Base-by-base conservation (phyloP, 2,113 vertebrate genomes). In the Sitta europaea region DNA sequence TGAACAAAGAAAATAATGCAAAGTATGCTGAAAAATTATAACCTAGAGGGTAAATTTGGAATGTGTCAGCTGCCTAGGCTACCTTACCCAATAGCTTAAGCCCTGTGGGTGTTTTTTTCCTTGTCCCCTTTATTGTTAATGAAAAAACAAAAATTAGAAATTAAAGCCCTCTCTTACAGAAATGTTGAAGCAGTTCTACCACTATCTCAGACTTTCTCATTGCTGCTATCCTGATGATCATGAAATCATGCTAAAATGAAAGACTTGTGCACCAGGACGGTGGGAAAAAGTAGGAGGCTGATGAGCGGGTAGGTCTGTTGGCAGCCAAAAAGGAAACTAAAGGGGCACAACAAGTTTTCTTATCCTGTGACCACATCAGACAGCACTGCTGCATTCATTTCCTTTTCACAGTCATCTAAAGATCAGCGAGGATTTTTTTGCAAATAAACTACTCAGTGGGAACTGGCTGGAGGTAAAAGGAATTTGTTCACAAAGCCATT, bases 1-100 rank as follows among this genome's bases (percentile, higher is more conserved):
- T 53, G 9, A 18, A 48, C 33, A 62, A 19, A 42, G 11, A n/a
- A 67, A 76, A 8, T 33, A 21, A 33, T 18, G 18, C 6, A 40
- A 17, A 33, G 4, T 10, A 29, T 33, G 12, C 3, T 35, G 48
- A 73, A 27, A 9, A 55, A 25, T 4, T 1, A 43, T 7, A 73
- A 80, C 2, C 2, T 59, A 33, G 35, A 29, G 12, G 22, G 11
- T 47, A 25, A 72, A 38, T 27, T 36, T 76, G 33, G 17, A 13
- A 53, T 20, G 6, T 57, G 6, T 72, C 75, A 57, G 8, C 19
- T 45, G 9, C 6, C 14, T 21, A 14, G 33, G 65, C 11, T 45
- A 16, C 10, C 14, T 88, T 68, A 36, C 24, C 8, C 28, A 9
- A 13, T 6, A 1, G 0, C 1, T 48, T 9, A 14, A 4, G 6